Conservation (phyloP, 2,797 vertebrate genomes). For the Austrolebias charrua region DNA sequence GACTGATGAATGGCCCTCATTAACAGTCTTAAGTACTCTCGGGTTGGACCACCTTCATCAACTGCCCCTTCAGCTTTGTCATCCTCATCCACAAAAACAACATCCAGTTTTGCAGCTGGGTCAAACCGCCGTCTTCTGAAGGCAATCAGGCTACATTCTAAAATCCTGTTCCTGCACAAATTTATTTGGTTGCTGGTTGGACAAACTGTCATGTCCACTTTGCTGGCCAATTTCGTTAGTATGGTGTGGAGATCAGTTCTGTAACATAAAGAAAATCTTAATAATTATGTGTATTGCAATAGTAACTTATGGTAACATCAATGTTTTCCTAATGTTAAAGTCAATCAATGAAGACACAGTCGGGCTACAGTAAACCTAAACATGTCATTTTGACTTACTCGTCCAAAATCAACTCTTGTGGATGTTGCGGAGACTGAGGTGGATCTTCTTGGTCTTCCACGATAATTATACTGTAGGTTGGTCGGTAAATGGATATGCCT, state of each 20-base stretch:
- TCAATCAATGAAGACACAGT: background rate
- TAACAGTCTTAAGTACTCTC: background rate
- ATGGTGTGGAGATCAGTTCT: background rate
- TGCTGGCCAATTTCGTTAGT: background rate
- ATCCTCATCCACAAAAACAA: slow-evolving; percentile 3
- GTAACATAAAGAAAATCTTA: slow-evolving; percentile 17
- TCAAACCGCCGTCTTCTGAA: background rate
- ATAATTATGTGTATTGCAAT: background rate
- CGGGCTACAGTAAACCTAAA: background rate
- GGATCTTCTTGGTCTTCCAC: slow-evolving; percentile 7
- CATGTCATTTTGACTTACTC: slow-evolving; percentile 1
- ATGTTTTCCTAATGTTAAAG: background rate
- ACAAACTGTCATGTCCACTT: too few relatives aligned
- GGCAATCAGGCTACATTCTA: background rate
- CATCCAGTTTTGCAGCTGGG: background rate
- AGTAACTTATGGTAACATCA: too few relatives aligned
- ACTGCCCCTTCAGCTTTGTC: background rate
- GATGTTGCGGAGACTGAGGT: background rate
- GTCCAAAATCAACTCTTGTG: slow-evolving; percentile 1
- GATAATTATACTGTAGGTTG: background rate
- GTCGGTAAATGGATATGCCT: slow-evolving; percentile 3
- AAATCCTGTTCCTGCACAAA: too few relatives aligned
- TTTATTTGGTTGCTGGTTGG: too few relatives aligned
- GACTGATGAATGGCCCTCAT: background rate
- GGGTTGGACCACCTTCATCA: background rate